phyloP scores from a whole-genome alignment of 2,888 invertebrate genomes.

The Operophtera brumata region DNA sequence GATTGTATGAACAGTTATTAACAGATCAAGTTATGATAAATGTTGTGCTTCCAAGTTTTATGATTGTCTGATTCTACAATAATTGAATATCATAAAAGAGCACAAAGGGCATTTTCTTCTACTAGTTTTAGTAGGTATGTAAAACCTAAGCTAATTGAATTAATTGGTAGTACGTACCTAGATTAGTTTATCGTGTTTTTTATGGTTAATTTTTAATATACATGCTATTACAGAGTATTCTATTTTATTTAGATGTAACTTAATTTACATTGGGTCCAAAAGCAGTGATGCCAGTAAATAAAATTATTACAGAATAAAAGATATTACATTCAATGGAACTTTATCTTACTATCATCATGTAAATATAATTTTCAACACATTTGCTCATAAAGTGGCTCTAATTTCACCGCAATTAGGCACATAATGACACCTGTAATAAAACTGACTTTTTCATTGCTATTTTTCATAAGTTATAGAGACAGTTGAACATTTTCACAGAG shows the following conservation, averaged over 20 bases:
- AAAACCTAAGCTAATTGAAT: slow-evolving; percentile 51
- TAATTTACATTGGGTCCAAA: background rate
- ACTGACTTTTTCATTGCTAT: no score
- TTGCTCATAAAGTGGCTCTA: no score
- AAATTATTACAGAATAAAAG: no score
- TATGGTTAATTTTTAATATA: slow-evolving; percentile 49
- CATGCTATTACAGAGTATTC: slow-evolving; percentile 30
- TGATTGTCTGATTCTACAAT: background rate
- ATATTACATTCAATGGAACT: no score
- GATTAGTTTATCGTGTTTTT: slow-evolving; percentile 46
- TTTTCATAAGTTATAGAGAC: no score
- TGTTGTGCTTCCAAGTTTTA: background rate
- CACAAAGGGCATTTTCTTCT: slow-evolving; percentile 7
- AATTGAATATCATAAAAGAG: background rate
- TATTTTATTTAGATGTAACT: slow-evolving; percentile 5
- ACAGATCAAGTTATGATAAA: background rate
- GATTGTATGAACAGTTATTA: background rate
- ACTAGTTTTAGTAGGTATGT: slow-evolving; percentile 13
- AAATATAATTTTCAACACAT: no score
- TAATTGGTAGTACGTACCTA: slow-evolving; percentile 49
- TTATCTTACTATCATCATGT: no score
- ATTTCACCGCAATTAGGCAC: no score
- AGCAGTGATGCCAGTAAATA: background rate
- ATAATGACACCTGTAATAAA: no score
- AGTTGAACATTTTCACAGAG: no score